A percentile compares a stretch with the other conserved stretches of the same genome.
Evolutionary conservation across 2,113 vertebrate genomes (phyloP).

Genomic region (Sitta europaea): DNA sequence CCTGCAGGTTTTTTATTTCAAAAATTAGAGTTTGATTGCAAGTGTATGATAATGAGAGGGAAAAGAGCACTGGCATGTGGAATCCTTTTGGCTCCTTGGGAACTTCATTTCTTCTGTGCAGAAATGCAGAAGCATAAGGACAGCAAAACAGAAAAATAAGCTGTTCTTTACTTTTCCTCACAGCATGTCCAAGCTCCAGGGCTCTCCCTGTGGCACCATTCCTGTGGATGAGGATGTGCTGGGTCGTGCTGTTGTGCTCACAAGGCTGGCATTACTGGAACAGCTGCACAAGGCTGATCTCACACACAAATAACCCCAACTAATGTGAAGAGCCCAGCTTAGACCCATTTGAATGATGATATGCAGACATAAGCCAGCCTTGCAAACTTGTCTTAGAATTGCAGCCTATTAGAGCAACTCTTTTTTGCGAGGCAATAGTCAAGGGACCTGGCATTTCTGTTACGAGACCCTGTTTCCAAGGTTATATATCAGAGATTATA

Average conservation of each 20-base stretch:
- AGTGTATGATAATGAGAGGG: constrained; percentile 45
- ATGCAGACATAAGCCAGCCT: not conserved
- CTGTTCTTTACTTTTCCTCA: not conserved
- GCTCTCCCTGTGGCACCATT: not conserved
- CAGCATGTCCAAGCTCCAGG: not conserved
- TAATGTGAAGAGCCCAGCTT: not conserved
- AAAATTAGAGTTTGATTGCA: constrained; percentile 68
- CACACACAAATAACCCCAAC: not conserved
- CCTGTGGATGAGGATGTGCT: not conserved
- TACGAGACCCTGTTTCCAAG: not conserved
- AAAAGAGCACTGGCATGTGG: not conserved
- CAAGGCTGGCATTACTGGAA: not conserved
- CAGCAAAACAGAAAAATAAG: not conserved
- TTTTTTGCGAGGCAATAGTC: not conserved
- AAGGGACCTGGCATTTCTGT: constrained; percentile 12
- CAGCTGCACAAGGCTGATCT: not conserved
- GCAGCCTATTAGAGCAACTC: not conserved
- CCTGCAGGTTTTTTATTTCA: constrained; percentile 61
- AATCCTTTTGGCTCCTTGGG: not conserved
- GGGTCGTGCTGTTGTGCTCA: not conserved
- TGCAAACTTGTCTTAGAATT: not conserved
- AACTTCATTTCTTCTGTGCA: not conserved
- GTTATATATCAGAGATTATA: constrained; percentile 19
- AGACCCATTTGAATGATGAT: not conserved
- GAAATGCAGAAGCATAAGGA: not conserved